A percentile compares a stretch with the other conserved stretches of the same genome.
These are phyloP conservation scores for Siniperca chuatsi DNA, from an alignment of 2,113 vertebrate species.

Conservation along the genomic window DNA sequence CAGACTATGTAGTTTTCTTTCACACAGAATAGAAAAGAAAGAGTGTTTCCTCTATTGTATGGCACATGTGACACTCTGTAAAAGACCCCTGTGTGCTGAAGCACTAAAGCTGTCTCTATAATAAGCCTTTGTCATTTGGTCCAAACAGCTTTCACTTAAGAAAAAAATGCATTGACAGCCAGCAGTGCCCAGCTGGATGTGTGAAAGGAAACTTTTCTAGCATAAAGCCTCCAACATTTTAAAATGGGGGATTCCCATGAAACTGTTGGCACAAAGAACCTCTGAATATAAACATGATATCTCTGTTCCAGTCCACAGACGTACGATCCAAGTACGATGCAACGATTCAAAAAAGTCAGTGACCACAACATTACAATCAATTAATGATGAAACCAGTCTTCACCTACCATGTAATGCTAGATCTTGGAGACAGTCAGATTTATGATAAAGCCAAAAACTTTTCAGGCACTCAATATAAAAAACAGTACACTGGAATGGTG, in stretches of 20 bases:
- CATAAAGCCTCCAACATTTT: constrained; percentile 29
- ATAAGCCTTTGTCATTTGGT: constrained; percentile 59
- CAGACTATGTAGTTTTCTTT: background rate
- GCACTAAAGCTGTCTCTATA: constrained; percentile 23
- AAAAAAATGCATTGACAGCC: constrained; percentile 37
- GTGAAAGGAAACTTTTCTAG: constrained; percentile 65
- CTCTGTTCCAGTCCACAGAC: constrained; percentile 10
- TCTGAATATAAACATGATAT: constrained; percentile 23
- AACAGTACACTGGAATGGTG: background rate
- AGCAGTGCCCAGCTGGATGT: constrained; percentile 61
- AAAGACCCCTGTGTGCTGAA: constrained; percentile 30
- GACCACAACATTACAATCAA: constrained; percentile 1
- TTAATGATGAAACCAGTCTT: background rate
- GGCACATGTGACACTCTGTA: constrained; percentile 33
- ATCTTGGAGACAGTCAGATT: background rate
- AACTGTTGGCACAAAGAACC: constrained; percentile 57
- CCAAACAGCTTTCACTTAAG: constrained; percentile 38
- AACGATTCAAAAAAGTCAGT: background rate
- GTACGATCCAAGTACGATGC: background rate
- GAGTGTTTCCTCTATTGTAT: constrained; percentile 16
- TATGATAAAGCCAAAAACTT: constrained; percentile 12
- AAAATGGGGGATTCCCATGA: constrained; percentile 69
- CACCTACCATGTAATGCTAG: background rate
- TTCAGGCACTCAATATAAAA: background rate
- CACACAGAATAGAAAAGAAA: background rate